Base-by-base conservation (phyloP, 92 coral and sea anemone species). In the Palythoa grandis region DNA sequence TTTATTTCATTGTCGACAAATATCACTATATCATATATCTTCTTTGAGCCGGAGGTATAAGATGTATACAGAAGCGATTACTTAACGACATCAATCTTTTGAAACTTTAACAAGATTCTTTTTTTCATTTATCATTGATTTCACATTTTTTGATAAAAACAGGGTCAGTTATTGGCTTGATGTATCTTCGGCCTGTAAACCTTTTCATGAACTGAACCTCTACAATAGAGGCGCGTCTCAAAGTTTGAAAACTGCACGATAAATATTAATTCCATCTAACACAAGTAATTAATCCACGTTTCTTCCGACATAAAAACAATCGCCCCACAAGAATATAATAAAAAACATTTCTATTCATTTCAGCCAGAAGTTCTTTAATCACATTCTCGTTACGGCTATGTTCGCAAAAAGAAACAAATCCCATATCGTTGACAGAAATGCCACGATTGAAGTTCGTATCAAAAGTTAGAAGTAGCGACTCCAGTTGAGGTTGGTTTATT, bases 261-360 rank as follows among this genome's bases (percentile, higher is more conserved):
- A 58, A 13, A 58, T 58, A 58, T 58, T 58, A 58, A 58, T 58
- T 15, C 19, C 50, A 43, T 5, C 0, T 43, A 43, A 43, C 50
- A 43, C 50, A 43, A 43, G 50, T 43, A 43, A 58, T 14, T 58
- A 11, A 58, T 19, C 5, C 5, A 11, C 5, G 65, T 58, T 58
- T 58, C 65, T 19, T 58, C 65, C 65, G 65, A 58, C 65, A 58
- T 11, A 58, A 11, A 58, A 58, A 19, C 65, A 72, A 37, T 72
- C 35, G 35, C 47, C 16, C 48, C 76, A 72, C 37, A 40, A 29
- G 50, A 72, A 72, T 6, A 72, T 50, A 7, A 15, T 17, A 72
- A 72, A 72, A 11, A 35, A 13, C 43, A 38, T 72, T 39, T 38
- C 13, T 72, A 72, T 72, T 72, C 76, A 72, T 72, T 72, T 72